Evolutionary conservation across 2,797 vertebrate species (phyloP).

Genomic region (Micrastur ruficollis): DNA sequence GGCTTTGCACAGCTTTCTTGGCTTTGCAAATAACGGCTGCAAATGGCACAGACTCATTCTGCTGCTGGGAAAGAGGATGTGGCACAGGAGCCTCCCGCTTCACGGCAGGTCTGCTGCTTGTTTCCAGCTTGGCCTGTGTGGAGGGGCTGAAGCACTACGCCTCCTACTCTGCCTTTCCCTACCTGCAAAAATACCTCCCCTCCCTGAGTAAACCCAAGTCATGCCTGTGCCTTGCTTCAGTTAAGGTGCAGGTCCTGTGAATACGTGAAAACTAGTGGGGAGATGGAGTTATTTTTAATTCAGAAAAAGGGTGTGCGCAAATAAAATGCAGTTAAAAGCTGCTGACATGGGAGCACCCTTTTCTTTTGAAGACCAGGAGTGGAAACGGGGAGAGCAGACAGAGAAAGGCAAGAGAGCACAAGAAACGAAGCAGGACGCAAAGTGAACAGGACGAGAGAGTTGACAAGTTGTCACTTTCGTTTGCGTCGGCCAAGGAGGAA

Average conservation of each 20-base stretch:
- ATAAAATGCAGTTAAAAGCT: neutral
- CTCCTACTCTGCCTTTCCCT: neutral
- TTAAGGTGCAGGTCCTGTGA: neutral
- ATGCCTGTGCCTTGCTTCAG: neutral
- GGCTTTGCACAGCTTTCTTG: neutral
- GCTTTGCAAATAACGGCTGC: neutral
- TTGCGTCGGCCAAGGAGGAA: conserved; percentile 19
- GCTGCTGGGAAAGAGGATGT: neutral
- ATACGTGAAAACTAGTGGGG: neutral
- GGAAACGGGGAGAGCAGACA: conserved; percentile 25
- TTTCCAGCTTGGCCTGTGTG: neutral
- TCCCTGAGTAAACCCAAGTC: neutral
- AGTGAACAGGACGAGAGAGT: conserved; percentile 66
- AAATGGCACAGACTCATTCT: neutral
- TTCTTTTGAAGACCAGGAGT: conserved; percentile 30
- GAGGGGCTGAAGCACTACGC: neutral
- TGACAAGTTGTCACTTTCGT: conserved; percentile 69
- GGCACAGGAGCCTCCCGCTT: neutral
- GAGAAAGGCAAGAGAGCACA: conserved; percentile 39
- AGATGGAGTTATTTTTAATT: neutral
- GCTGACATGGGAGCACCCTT: neutral
- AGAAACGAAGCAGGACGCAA: conserved; percentile 29
- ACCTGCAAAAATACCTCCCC: neutral
- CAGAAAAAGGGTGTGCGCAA: neutral
- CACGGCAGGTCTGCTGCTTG: neutral